Conservation (phyloP, 2,113 vertebrate genomes). For the Aldabrachelys gigantea region DNA sequence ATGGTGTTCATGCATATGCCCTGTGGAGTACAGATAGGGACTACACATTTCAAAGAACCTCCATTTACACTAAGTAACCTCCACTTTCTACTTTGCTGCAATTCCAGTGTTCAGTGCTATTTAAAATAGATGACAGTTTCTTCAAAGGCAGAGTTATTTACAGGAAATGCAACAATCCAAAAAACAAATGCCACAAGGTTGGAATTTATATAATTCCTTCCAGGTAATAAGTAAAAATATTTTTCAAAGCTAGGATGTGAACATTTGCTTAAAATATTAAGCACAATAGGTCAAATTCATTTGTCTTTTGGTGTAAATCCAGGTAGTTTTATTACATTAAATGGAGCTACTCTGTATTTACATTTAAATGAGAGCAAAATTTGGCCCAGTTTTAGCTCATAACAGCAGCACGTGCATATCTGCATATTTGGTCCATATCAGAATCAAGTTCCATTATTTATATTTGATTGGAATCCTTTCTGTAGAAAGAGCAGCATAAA, state of each 20-base stretch:
- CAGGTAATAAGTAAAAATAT: constrained; percentile 13
- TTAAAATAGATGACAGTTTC: constrained; percentile 5
- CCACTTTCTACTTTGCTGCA: constrained; percentile 15
- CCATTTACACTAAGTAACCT: too few species aligned
- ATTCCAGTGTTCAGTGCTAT: constrained; percentile 20
- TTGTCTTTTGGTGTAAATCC: neutral
- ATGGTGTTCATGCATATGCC: too few species aligned
- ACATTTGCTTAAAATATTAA: constrained; percentile 38
- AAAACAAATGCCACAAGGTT: neutral
- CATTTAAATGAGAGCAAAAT: neutral
- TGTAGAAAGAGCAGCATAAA: constrained; percentile 45
- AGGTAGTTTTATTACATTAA: constrained; percentile 4
- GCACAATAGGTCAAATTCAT: constrained; percentile 20
- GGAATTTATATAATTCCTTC: constrained; percentile 14
- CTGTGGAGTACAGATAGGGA: too few species aligned
- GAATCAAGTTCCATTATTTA: constrained; percentile 45
- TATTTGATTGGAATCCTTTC: constrained; percentile 47
- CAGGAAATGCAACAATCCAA: neutral
- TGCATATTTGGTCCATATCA: constrained; percentile 40
- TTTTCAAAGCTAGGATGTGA: constrained; percentile 40
- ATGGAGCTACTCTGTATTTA: neutral
- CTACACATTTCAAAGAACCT: too few species aligned
- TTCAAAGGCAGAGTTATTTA: constrained; percentile 12
- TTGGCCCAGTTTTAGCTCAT: neutral
- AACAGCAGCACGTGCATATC: constrained; percentile 22